Base-by-base conservation (phyloP, 1,140 invertebrate species). In the Caenorhabditis inopinata region DNA sequence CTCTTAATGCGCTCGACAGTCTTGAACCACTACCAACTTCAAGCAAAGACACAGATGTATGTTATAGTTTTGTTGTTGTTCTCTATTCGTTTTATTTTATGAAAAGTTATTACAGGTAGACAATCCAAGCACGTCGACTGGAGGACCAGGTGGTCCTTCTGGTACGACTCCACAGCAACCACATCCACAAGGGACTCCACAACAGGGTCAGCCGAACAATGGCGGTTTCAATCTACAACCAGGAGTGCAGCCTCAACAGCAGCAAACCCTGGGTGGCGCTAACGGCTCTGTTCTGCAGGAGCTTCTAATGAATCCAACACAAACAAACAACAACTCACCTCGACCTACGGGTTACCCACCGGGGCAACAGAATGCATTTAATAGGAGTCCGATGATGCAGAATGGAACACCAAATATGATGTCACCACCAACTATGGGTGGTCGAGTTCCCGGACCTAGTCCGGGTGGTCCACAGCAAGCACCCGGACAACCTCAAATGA, bases 301-400 rank as follows among this genome's bases (percentile, higher is more conserved):
- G 32, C 78, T 79, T 16, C 23, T 79, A 16, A 79, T 79, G 78
- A 58, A 79, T 38, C 77, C 35, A n/a, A 46, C 76, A 68, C 76
- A 78, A 47, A 35, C 68, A 7, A 29, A 45, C n/a, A 47, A 47
- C 23, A 35, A 79, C 35, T 58, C 58, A 74, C 68, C 78, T 27
- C 25, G 77, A 38, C 53, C 46, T 5, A 23, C 25, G 12, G 76
- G 51, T 2, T 42, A 78, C 68, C 49, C 76, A 38, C 21, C 53
- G 1, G 53, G 53, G 9, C 53, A 62, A 16, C 58, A 38, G n/a
- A 68, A 68, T 68, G 58, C 58, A 1, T 68, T 68, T 12, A 68
- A 38, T 68, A 68, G 58, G 58, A 76, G 75, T 38, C 49, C 46
- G n/a, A 78, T 78, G 76, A 78, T 42, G 49, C 53, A 32, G 21